Evolutionary conservation across 1,140 invertebrate genomes (phyloP).

Genomic region (Periplaneta americana): DNA sequence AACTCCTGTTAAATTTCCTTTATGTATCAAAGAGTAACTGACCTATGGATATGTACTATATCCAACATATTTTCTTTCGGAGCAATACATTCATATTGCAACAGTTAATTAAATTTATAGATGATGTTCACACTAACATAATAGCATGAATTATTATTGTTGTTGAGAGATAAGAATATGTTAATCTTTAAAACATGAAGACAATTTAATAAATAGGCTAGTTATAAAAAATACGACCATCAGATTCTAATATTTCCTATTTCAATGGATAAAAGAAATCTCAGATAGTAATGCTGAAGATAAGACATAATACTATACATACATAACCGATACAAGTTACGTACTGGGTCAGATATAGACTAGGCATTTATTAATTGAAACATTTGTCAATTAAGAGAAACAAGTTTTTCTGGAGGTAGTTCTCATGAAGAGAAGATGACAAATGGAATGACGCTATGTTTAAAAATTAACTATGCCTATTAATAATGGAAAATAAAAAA

Average conservation of each 20-base stretch:
- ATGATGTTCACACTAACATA: background rate
- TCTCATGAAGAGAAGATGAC: background rate
- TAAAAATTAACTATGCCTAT: background rate
- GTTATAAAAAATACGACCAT: background rate
- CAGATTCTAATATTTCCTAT: background rate
- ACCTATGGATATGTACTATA: no score
- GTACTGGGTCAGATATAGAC: background rate
- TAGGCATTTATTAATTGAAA: background rate
- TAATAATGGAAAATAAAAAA: background rate
- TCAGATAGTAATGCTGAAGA: background rate
- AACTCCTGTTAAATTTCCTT: no score
- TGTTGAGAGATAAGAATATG: background rate
- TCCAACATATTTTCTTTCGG: no score
- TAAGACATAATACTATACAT: background rate
- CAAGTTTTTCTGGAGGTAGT: background rate
- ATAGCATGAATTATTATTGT: background rate
- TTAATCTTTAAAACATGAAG: background rate
- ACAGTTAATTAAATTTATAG: no score
- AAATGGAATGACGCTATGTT: background rate
- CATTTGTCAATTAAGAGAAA: background rate
- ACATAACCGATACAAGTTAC: background rate
- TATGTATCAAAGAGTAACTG: no score
- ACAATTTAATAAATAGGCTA: background rate
- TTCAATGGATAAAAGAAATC: background rate
- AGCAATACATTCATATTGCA: no score